These are phyloP conservation scores for Liasis olivaceus DNA, from an alignment of 2,797 vertebrate genomes.

Conservation along the genomic window DNA sequence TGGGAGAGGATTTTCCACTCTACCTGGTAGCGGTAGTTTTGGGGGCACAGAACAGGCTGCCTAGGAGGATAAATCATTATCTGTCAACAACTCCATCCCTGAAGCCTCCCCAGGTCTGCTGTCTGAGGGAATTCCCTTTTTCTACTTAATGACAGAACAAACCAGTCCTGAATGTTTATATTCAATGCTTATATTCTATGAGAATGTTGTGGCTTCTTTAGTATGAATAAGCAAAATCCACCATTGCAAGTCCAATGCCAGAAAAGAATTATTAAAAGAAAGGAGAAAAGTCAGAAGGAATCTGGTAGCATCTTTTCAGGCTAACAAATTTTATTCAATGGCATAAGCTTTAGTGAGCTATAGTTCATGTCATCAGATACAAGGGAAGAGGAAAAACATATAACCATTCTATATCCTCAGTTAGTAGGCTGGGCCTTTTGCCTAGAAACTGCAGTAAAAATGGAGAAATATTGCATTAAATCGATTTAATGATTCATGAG, in stretches of 20 bases:
- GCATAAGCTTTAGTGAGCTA: background rate
- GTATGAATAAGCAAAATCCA: background rate
- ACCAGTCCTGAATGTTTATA: background rate
- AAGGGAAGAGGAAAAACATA: background rate
- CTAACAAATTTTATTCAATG: background rate
- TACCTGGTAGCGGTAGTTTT: background rate
- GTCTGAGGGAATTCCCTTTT: no score
- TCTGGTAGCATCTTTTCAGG: background rate
- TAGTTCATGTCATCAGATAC: background rate
- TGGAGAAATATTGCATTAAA: background rate
- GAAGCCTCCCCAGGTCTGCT: background rate
- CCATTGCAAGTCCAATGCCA: background rate
- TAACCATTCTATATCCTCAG: background rate
- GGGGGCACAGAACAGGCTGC: background rate
- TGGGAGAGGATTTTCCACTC: background rate
- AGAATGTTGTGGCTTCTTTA: constrained; percentile 6
- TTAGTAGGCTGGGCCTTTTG: background rate
- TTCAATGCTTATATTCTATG: background rate
- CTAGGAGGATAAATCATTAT: background rate
- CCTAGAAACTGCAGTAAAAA: constrained; percentile 1
- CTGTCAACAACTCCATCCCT: background rate
- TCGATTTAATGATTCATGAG: constrained; percentile 49
- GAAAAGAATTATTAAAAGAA: background rate
- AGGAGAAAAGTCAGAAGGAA: background rate
- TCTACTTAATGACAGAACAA: background rate